A percentile compares a stretch with the other conserved stretches of the same genome.
Evolutionary conservation across 2,113 vertebrate genomes (phyloP).

Genomic region (Hemicordylus capensis): DNA sequence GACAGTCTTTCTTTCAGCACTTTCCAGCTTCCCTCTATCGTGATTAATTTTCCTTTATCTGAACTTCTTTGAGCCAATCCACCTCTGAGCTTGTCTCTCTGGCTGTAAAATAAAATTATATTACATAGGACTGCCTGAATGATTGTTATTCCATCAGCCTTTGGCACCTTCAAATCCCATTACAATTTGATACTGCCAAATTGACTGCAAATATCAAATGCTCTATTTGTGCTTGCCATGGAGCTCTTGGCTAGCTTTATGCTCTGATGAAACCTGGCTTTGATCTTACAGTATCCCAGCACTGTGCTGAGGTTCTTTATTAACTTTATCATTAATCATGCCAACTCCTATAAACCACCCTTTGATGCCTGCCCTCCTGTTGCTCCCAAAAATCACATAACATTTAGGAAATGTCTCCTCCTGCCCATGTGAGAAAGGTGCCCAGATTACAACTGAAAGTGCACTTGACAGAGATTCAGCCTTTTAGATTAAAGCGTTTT

Average conservation of each 20-base stretch:
- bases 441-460: neutral
- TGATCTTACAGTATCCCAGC: constrained; percentile 26
- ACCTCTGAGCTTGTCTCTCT: neutral
- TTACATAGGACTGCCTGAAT: too few relatives aligned
- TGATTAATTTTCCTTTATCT: neutral
- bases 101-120: too few relatives aligned
- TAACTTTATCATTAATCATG: neutral
- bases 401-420: neutral
- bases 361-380: neutral
- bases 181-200: constrained; percentile 46
- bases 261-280: constrained; percentile 5
- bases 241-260: neutral
- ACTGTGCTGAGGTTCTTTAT: constrained; percentile 19
- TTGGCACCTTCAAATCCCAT: constrained; percentile 40
- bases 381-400: neutral
- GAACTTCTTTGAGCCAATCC: neutral
- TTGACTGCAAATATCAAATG: constrained; percentile 33
- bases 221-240: too few relatives aligned
- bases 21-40: neutral
- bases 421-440: neutral
- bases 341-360: neutral
- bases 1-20: neutral
- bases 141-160: too few relatives aligned
- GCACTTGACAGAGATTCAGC: neutral
- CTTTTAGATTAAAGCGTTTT: neutral